A percentile compares a stretch with the other conserved stretches of the same genome.
Conservation (phyloP, 2,888 invertebrate genomes). For the Erebia aethiops region DNA sequence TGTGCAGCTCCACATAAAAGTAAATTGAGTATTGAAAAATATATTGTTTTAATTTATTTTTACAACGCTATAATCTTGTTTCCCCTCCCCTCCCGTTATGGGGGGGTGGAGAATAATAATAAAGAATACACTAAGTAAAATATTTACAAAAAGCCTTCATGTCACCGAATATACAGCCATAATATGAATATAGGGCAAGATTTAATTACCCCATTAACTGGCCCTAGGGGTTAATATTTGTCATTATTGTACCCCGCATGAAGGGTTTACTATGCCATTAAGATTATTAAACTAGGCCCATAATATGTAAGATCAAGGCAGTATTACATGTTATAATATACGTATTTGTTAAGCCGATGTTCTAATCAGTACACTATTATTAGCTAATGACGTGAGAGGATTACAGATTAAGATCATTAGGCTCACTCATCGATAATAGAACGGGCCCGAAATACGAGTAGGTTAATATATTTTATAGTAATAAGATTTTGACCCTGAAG, state of each 20-base stretch:
- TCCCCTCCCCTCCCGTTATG: no score
- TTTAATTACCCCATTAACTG: slow-evolving; percentile 10
- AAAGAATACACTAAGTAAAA: no score
- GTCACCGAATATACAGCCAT: background rate
- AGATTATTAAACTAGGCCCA: slow-evolving; percentile 4
- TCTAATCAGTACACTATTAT: background rate
- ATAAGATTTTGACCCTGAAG: background rate
- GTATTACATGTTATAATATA: background rate
- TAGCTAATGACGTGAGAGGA: slow-evolving; percentile 1
- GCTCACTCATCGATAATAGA: background rate
- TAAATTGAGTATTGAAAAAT: no score
- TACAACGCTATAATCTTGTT: no score
- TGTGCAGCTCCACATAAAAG: no score
- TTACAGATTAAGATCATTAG: background rate
- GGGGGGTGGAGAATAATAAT: no score
- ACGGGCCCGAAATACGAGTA: background rate
- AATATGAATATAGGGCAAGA: background rate
- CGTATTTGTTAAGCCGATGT: background rate
- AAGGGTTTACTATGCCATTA: slow-evolving; percentile 10
- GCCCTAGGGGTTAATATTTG: slow-evolving; percentile 7
- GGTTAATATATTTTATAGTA: background rate
- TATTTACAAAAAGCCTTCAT: background rate
- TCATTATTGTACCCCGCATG: background rate
- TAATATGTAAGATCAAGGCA: slow-evolving; percentile 4
- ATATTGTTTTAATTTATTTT: no score